Percentiles rank a stretch among this genome's conserved stretches.
phyloP scores from a whole-genome alignment of 2,113 vertebrate genomes.

The Rafetus swinhoei region DNA sequence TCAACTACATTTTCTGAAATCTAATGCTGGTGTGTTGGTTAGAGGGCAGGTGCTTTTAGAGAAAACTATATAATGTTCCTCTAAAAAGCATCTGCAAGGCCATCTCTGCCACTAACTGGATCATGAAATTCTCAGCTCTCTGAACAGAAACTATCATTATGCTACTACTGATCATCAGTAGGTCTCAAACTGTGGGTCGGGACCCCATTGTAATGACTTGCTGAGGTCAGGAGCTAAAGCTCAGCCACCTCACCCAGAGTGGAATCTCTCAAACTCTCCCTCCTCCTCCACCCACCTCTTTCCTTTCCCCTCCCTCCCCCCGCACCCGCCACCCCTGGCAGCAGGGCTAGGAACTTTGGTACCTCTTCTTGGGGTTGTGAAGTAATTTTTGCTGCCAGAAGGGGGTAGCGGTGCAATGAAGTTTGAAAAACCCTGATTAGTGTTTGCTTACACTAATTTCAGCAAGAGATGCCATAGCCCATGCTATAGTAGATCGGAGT shows the following conservation, averaged over 20 bases:
- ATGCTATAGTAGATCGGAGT: slow-evolving; percentile 90
- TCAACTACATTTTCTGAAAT: not conserved
- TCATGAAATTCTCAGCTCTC: not conserved
- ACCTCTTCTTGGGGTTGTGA: too few species aligned
- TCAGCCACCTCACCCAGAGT: too few species aligned
- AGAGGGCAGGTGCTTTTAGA: not conserved
- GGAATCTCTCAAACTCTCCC: too few species aligned
- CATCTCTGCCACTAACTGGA: not conserved
- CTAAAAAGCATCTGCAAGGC: not conserved
- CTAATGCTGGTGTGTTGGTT: not conserved
- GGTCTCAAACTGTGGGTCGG: too few species aligned
- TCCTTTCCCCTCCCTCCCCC: too few species aligned
- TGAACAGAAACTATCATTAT: not conserved
- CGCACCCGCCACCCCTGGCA: too few species aligned
- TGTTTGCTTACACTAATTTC: slow-evolving; percentile 82
- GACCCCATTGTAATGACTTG: too few species aligned
- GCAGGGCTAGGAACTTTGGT: too few species aligned
- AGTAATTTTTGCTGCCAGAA: too few species aligned
- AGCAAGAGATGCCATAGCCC: slow-evolving; percentile 90
- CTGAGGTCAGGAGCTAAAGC: too few species aligned
- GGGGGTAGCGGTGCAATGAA: not conserved
- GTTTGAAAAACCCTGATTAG: not conserved
- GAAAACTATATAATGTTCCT: not conserved
- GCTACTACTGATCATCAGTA: not conserved
- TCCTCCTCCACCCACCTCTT: too few species aligned